Conservation (phyloP, 2,113 vertebrate genomes). For the Tilapia sparmanii region DNA sequence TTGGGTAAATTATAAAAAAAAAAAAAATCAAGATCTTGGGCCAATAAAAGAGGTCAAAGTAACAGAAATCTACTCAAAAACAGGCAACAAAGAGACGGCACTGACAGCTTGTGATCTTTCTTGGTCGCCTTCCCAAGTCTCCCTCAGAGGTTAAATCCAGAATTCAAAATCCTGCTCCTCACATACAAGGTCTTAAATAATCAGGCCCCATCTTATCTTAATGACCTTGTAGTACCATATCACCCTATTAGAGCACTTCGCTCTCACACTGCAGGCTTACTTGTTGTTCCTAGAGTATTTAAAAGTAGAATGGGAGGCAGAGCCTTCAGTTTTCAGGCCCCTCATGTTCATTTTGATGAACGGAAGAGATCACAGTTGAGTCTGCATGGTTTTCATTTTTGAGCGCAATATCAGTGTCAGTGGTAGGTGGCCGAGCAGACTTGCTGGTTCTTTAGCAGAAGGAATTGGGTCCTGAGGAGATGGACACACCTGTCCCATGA, state of each 20-base stretch:
- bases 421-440: background rate
- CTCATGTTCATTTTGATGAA: background rate
- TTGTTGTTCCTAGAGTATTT: background rate
- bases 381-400: background rate
- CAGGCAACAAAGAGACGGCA: background rate
- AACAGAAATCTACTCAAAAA: background rate
- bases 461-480: background rate
- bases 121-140: background rate
- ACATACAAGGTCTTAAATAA: background rate
- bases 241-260: background rate
- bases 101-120: too few relatives aligned
- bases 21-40: background rate
- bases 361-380: accelerated
- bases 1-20: background rate
- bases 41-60: background rate
- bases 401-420: background rate
- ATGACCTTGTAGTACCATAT: background rate
- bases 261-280: background rate
- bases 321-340: background rate
- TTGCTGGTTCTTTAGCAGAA: background rate
- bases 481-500: background rate
- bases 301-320: background rate
- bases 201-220: background rate
- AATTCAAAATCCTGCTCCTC: accelerated
- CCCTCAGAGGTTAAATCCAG: background rate